Evolutionary conservation across 2,113 vertebrate species (phyloP), one percentile per base, ranked within the genome.

Genomic region (Hypanus sabinus): DNA sequence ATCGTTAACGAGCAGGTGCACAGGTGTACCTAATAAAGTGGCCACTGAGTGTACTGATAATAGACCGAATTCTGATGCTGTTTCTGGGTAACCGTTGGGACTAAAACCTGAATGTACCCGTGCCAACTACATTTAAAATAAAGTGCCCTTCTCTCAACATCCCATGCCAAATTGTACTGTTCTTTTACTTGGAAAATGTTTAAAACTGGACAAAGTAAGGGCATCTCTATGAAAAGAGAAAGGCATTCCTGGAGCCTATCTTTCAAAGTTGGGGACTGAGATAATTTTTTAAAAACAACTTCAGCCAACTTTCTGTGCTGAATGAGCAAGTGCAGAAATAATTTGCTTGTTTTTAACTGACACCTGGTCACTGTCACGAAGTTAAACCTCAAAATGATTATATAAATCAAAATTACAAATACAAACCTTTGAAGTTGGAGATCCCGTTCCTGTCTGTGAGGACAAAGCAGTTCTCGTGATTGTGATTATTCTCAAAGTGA

Each of bases 401-500:
- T 73, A 12, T 38, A 22, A 73, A 93, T 38, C 6, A 73, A 73
- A 93, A 73, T 38, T 22, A 46, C 16, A 20, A 65, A 90, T n/a
- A 46, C 73, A 73, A 73, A 93, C 36, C 91, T 93, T 93, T 93
- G 91, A 93, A 55, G 91, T 73, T 12, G 70, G 91, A 93, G 38
- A 46, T 27, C 22, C 36, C 36, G 4, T 46, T 55, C 38, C 91
- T 30, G 70, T 22, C 24, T 73, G 91, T 70, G 65, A 12, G 91
- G 68, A 93, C 24, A 93, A 90, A 93, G 91, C 91, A 73, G 71
- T 75, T 65, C 91, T 93, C 91, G 70, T 24, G 38, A 92, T 92
- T 71, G 68, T 46, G 36, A 46, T 55, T 75, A 73, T 55, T 7
- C 70, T 75, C 91, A 93, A 93, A 93, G 91, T 73, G 38, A 93